Evolutionary conservation across 2,888 invertebrate species (phyloP).

Genomic region (Ochropleura plecta): DNA sequence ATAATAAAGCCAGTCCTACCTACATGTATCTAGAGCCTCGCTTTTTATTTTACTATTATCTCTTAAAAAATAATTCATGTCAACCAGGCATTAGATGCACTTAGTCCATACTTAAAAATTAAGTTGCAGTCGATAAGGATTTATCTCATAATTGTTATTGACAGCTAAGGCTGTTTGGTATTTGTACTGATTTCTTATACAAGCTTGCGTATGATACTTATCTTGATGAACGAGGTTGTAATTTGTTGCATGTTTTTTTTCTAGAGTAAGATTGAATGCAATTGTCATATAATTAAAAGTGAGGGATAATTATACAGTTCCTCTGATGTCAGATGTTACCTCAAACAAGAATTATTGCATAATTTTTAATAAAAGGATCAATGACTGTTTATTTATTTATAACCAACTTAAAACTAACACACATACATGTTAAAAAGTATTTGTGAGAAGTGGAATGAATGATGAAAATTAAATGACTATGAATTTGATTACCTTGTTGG

Average conservation of each 20-base stretch:
- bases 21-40: neutral
- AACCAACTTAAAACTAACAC: too few species aligned
- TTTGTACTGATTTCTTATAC: slow-evolving; percentile 38
- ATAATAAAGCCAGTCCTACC: neutral
- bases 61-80: neutral
- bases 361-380: too few species aligned
- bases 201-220: slow-evolving; percentile 32
- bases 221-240: slow-evolving; percentile 22
- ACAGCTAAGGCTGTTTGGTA: slow-evolving; percentile 31
- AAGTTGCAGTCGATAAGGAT: slow-evolving; percentile 31
- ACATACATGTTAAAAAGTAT: too few species aligned
- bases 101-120: slow-evolving; percentile 34
- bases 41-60: neutral
- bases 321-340: neutral
- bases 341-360: too few species aligned
- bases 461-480: too few species aligned
- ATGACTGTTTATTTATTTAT: too few species aligned
- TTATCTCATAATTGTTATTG: slow-evolving; percentile 55
- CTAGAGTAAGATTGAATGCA: neutral
- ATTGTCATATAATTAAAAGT: slow-evolving; percentile 24
- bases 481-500: too few species aligned
- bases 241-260: slow-evolving; percentile 23
- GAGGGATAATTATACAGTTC: slow-evolving; percentile 14
- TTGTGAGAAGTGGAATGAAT: too few species aligned
- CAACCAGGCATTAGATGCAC: slow-evolving; percentile 5